A percentile compares a stretch with the other conserved stretches of the same genome.
Evolutionary conservation across 2,888 invertebrate species (phyloP).

Genomic region (Drosophila colorata): DNA sequence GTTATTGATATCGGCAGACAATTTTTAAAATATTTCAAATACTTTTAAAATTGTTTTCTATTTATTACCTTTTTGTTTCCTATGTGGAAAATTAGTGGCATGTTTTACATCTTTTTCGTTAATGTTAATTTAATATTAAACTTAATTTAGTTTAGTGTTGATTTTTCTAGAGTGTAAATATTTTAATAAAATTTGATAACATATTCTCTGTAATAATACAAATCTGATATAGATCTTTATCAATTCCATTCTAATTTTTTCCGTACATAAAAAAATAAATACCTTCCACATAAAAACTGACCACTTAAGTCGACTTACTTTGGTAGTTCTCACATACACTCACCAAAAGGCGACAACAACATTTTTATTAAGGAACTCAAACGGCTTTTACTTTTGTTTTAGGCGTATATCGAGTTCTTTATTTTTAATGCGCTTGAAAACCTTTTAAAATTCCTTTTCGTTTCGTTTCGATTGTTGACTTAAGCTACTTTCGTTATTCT

Average conservation of each 20-base stretch:
- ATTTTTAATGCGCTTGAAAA: conserved; percentile 51
- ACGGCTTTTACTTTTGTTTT: conserved; percentile 75
- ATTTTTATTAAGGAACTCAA: conserved; percentile 6
- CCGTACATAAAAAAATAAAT: conserved; percentile 15
- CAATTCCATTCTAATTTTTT: background rate
- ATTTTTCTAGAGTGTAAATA: too few species aligned
- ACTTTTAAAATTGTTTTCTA: conserved; percentile 28
- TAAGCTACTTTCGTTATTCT: conserved; percentile 75
- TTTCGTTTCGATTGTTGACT: conserved; percentile 62
- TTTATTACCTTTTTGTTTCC: background rate
- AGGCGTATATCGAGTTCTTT: conserved; percentile 32
- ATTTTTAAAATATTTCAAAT: too few species aligned
- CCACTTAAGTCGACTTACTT: conserved; percentile 28
- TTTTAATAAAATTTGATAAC: too few species aligned
- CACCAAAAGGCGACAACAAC: conserved; percentile 5
- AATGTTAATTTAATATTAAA: too few species aligned
- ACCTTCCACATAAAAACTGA: conserved; percentile 6
- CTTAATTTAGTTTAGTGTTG: too few species aligned
- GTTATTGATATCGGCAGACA: conserved; percentile 1
- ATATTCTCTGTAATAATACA: too few species aligned
- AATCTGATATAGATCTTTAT: background rate
- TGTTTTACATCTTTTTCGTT: too few species aligned
- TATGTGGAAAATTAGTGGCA: too few species aligned
- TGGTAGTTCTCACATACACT: background rate
- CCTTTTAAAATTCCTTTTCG: conserved; percentile 77